A percentile compares a stretch with the other conserved stretches of the same genome.
Evolutionary conservation across 2,888 invertebrate genomes (phyloP).

Genomic region (Cephus spinipes): DNA sequence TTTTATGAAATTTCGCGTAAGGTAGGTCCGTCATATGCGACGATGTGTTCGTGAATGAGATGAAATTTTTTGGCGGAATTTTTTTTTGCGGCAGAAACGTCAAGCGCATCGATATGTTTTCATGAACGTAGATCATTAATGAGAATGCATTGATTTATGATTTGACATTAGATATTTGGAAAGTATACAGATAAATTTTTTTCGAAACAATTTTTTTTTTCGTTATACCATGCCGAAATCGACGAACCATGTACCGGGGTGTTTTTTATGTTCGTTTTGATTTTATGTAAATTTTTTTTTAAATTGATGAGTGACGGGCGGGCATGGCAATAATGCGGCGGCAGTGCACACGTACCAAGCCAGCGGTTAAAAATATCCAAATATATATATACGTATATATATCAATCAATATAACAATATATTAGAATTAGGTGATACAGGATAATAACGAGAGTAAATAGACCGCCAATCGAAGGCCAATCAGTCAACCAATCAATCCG

Average conservation of each 20-base stretch:
- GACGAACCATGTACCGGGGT: constrained; percentile 55
- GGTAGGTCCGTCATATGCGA: no score
- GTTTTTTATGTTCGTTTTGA: constrained; percentile 32
- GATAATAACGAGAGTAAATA: constrained; percentile 25
- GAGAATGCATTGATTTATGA: no score
- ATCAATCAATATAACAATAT: constrained; percentile 16
- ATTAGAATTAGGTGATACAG: constrained; percentile 22
- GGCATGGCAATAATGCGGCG: constrained; percentile 56
- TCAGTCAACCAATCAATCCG: constrained; percentile 24
- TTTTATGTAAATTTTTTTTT: constrained; percentile 15
- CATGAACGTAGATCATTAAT: no score
- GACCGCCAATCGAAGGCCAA: constrained; percentile 23
- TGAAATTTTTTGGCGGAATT: no score
- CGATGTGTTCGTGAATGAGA: no score
- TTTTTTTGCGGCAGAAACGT: no score
- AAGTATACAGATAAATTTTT: no score
- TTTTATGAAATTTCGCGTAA: no score
- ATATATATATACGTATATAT: constrained; percentile 32
- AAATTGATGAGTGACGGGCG: constrained; percentile 41
- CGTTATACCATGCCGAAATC: background rate
- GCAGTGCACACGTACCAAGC: constrained; percentile 60
- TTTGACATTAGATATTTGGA: no score
- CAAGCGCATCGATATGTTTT: no score
- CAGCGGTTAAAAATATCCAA: constrained; percentile 51
- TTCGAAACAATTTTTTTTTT: background rate